Evolutionary conservation across 2,888 invertebrate genomes (phyloP).

Genomic region (Carcina quercana): DNA sequence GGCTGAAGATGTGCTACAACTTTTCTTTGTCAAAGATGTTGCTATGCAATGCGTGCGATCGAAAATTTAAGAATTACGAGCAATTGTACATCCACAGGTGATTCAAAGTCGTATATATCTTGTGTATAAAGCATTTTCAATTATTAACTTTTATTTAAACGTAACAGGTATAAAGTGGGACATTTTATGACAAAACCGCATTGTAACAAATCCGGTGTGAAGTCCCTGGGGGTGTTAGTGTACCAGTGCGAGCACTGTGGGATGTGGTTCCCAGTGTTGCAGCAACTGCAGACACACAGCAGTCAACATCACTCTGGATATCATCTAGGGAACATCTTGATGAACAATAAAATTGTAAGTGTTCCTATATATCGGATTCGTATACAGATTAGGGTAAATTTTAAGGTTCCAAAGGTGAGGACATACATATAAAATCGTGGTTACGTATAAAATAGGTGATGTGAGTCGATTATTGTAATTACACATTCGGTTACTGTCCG

Average conservation of each 20-base stretch:
- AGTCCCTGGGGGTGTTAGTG: constrained; percentile 32
- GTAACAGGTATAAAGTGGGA: constrained; percentile 54
- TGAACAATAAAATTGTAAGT: constrained; percentile 32
- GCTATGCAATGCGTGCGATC: constrained; percentile 62
- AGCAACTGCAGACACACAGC: constrained; percentile 45
- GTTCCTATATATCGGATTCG: too few species aligned
- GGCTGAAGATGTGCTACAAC: constrained; percentile 49
- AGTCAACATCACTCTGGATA: constrained; percentile 43
- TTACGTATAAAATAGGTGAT: too few species aligned
- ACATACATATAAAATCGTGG: too few species aligned
- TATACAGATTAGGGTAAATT: too few species aligned
- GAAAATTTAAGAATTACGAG: constrained; percentile 63
- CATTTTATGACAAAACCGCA: constrained; percentile 54
- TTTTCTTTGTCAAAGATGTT: constrained; percentile 59
- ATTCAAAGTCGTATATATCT: neutral
- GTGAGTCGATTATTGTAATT: too few species aligned
- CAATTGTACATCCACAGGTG: constrained; percentile 66
- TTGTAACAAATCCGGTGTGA: constrained; percentile 23
- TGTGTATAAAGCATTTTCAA: neutral
- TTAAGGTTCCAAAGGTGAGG: too few species aligned
- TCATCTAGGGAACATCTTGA: constrained; percentile 32
- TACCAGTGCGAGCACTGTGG: constrained; percentile 65
- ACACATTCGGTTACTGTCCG: too few species aligned
- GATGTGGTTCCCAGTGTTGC: constrained; percentile 39
- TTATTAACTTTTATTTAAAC: constrained; percentile 15